Evolutionary conservation across 2,113 vertebrate species (phyloP).

Genomic region (Osmerus eperlanus): DNA sequence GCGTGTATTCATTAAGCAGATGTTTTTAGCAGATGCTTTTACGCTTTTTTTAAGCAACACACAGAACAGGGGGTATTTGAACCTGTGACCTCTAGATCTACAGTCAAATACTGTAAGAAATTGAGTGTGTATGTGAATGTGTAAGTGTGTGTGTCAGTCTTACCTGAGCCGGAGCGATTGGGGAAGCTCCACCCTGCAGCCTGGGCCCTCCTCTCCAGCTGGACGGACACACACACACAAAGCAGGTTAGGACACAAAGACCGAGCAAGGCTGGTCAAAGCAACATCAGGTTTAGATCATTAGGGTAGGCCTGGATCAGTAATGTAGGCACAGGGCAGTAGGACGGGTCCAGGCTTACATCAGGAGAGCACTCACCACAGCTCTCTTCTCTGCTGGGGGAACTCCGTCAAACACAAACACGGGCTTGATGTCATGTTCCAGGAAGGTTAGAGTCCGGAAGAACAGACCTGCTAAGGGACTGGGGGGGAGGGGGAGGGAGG

Average conservation of each 20-base stretch:
- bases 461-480: constrained; percentile 70
- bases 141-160: neutral
- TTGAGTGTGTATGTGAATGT: neutral
- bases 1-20: too few species aligned
- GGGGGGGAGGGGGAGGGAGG: constrained; percentile 9
- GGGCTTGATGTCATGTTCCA: constrained; percentile 76
- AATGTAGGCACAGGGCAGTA: too few species aligned
- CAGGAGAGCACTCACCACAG: constrained; percentile 59
- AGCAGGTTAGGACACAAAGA: neutral
- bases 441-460: constrained; percentile 72
- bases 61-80: neutral
- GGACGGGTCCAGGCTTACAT: neutral
- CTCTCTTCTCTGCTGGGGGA: constrained; percentile 67
- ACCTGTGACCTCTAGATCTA: too few species aligned
- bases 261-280: too few species aligned
- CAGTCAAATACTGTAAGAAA: too few species aligned
- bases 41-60: neutral
- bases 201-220: constrained; percentile 72
- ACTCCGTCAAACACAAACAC: constrained; percentile 76
- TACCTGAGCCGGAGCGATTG: constrained; percentile 51
- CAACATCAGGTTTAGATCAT: too few species aligned
- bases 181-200: constrained; percentile 46
- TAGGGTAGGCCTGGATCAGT: too few species aligned
- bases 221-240: neutral
- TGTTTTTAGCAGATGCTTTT: neutral